These are phyloP conservation scores for Dysmachus trigonus DNA, from an alignment of 2,888 invertebrate species.

Conservation along the genomic window DNA sequence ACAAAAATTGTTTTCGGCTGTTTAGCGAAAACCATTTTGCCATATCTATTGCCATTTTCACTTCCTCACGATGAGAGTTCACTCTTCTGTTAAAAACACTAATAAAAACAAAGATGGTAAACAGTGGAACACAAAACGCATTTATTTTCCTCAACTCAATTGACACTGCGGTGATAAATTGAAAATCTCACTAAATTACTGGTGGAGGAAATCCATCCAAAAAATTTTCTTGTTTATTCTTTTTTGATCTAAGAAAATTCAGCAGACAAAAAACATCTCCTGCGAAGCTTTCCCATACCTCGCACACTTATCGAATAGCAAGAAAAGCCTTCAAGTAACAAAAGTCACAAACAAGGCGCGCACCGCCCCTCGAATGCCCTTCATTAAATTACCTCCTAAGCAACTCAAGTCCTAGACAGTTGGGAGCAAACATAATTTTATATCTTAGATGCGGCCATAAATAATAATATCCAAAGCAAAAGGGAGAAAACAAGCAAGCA, in stretches of 20 bases:
- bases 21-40: too few relatives aligned
- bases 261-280: not conserved
- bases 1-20: too few relatives aligned
- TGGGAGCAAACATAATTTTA: constrained; percentile 15
- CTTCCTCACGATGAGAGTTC: too few relatives aligned
- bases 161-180: too few relatives aligned
- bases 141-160: too few relatives aligned
- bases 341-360: not conserved
- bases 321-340: not conserved
- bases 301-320: not conserved
- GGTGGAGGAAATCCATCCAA: too few relatives aligned
- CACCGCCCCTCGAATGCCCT: not conserved
- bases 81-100: too few relatives aligned
- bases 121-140: too few relatives aligned
- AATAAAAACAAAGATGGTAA: too few relatives aligned
- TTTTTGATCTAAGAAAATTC: not conserved
- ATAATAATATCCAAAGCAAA: constrained; percentile 5
- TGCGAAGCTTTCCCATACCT: not conserved
- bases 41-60: too few relatives aligned
- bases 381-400: not conserved
- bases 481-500: constrained; percentile 3
- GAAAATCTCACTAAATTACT: too few relatives aligned
- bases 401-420: constrained; percentile 21
- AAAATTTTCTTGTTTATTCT: not conserved
- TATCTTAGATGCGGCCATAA: constrained; percentile 15